Conservation (phyloP, 1,140 invertebrate species). For the Habropoda laboriosa region DNA sequence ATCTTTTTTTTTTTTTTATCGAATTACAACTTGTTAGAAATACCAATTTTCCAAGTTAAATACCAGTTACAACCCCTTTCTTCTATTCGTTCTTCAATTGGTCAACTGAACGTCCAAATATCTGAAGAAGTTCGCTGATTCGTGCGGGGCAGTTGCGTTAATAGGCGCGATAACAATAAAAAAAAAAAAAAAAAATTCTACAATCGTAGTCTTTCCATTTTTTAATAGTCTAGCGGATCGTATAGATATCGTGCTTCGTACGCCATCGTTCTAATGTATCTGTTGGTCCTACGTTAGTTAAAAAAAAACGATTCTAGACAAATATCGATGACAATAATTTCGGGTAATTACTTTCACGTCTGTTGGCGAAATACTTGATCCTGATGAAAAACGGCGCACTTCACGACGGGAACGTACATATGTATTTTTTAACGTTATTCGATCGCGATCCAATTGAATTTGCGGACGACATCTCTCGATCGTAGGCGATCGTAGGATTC, state of each 20-base stretch:
- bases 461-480: not conserved
- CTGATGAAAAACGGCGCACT: not conserved
- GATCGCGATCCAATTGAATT: not conserved
- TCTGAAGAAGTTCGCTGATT: not conserved
- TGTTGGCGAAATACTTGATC: not conserved
- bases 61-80: not conserved
- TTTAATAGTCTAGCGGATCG: not conserved
- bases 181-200: constrained; percentile 9
- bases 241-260: constrained; percentile 22
- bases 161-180: too few relatives aligned
- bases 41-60: too few relatives aligned
- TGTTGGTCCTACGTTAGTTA: constrained; percentile 3
- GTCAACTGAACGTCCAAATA: constrained; percentile 1
- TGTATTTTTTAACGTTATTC: constrained; percentile 28
- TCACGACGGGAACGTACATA: not conserved
- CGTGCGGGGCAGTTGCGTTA: constrained; percentile 4
- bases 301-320: constrained; percentile 47
- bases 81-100: not conserved
- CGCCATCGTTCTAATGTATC: constrained; percentile 11
- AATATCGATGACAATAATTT: constrained; percentile 63
- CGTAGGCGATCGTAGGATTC: not conserved
- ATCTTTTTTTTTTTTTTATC: too few relatives aligned
- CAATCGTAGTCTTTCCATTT: constrained; percentile 29
- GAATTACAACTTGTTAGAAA: too few relatives aligned
- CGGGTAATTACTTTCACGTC: constrained; percentile 53